phyloP scores from a whole-genome alignment of 2,888 invertebrate species.

The Ormyrus rosae region DNA sequence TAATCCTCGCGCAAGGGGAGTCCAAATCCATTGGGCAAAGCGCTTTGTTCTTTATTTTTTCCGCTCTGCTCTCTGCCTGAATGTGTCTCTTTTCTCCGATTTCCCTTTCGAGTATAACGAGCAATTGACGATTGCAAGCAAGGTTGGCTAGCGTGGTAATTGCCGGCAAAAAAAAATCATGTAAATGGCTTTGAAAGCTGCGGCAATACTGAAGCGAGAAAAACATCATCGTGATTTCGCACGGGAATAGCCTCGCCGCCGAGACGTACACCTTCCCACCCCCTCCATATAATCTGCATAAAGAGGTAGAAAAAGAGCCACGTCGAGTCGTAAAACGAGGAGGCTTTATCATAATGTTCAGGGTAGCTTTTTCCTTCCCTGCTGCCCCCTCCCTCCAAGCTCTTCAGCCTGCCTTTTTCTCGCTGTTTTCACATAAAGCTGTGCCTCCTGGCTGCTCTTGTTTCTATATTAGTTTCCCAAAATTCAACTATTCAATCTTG shows the following conservation, averaged over 20 bases:
- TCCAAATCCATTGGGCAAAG: conserved; percentile 13
- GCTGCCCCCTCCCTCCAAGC: not conserved
- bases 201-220: conserved; percentile 22
- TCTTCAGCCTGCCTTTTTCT: not conserved
- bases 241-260: not conserved
- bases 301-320: conserved; percentile 11
- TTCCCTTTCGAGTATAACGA: conserved; percentile 33
- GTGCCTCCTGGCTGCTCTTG: not conserved
- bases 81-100: not conserved
- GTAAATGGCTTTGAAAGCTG: conserved; percentile 27
- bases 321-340: conserved; percentile 13
- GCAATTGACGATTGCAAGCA: conserved; percentile 52
- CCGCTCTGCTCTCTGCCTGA: not conserved
- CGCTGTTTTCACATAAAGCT: not conserved
- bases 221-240: conserved; percentile 35
- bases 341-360: conserved; percentile 33
- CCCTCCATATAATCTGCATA: conserved; percentile 8
- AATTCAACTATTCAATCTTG: conserved; percentile 43
- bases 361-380: too few relatives aligned
- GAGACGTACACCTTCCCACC: not conserved
- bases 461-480: not conserved
- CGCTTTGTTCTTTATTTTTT: not conserved
- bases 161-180: conserved; percentile 34
- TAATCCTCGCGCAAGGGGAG: conserved; percentile 1
- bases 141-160: conserved; percentile 54